Evolutionary conservation across 2,888 invertebrate genomes (phyloP), one percentile per base, ranked within the genome.

Genomic region (Troides helena): DNA sequence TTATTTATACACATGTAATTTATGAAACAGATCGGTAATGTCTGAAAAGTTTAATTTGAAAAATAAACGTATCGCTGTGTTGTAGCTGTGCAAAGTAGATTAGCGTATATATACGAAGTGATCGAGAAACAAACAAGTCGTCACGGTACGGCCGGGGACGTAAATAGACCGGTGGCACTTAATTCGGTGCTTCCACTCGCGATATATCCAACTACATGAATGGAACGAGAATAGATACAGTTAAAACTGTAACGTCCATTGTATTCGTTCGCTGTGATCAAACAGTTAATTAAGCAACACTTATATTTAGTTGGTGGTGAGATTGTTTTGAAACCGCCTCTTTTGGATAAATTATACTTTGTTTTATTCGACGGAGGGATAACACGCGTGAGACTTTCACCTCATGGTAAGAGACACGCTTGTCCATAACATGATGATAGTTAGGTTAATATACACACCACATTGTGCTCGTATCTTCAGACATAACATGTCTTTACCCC

Each of bases 211-310:
- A 72, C 36, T 75, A 74, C 75, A 81, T 85, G 81, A 86, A 87
- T 87, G 84, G 76, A 75, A 76, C 79, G 58, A 82, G 79, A 86
- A 88, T 87, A 88, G 83, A 75, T 69, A 69, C 66, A 65, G 79
- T 79, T 85, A 83, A 83, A 85, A 81, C 74, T 67, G 82, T 79
- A 71, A 72, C 60, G 75, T 83, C 85, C 85, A 85, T 84, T 84
- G 81, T 83, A 83, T 72, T 73, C 77, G 74, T 71, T 77, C 75
- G 76, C 83, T 84, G 78, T 78, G 77, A 80, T 75, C 73, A 76
- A 76, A 74, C 73, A 75, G 73, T 73, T 72, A 71, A 70, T 74
- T 70, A 46, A 72, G 71, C 74, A 70, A 6, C 30, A 30, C 12
- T 65, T 46, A 46, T 46, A 46, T 46, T 46, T 46, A 12, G 46